Base-by-base conservation (phyloP, 92 coral and sea anemone species). In the Palythoa caribaeorum region DNA sequence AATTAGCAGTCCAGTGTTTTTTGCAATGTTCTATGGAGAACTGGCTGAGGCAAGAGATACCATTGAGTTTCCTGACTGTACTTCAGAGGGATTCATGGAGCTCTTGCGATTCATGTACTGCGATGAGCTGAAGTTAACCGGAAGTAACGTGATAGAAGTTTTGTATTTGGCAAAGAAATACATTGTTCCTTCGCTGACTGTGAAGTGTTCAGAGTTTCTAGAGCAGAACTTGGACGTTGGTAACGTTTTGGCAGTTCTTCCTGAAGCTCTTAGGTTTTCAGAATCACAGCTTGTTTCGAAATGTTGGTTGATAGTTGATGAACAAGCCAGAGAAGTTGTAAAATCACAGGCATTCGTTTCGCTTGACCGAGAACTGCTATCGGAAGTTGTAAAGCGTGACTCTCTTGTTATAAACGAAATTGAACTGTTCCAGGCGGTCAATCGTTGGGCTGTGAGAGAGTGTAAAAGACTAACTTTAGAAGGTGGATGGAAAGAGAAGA, bases 151-250 rank as follows among this genome's bases (percentile, higher is more conserved):
- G 19, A 86, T 90, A 52, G 86, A 88, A 28, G 92, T 91, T 3
- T 87, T 93, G 68, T 88, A 93, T 62, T 86, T 93, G 65, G 93
- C 93, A 54, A 80, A 93, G 79, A 90, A 93, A 66, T 93, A 87
- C 84, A 93, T 93, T 83, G 85, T 93, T 11, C 93, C 96, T 8
- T 84, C 90, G 6, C 71, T 93, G 54, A 83, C 71, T 0, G 38
- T 51, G 50, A 88, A 93, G 73, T 93, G 96, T 87, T 80, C 77
- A 59, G 87, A 88, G 37, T 93, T 75, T 57, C 79, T 93, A 39
- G 85, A 91, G 59, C 76, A 91, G 85, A 87, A 93, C 78, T 60
- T 93, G 21, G 76, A 80, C 9, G 92, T 92, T 8, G 83, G 85
- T 63, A 87, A 91, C 65, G 94, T 93, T 6, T 88, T 93, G 54